Conservation (phyloP, 2,113 vertebrate genomes). For the Serilophus lunatus region DNA sequence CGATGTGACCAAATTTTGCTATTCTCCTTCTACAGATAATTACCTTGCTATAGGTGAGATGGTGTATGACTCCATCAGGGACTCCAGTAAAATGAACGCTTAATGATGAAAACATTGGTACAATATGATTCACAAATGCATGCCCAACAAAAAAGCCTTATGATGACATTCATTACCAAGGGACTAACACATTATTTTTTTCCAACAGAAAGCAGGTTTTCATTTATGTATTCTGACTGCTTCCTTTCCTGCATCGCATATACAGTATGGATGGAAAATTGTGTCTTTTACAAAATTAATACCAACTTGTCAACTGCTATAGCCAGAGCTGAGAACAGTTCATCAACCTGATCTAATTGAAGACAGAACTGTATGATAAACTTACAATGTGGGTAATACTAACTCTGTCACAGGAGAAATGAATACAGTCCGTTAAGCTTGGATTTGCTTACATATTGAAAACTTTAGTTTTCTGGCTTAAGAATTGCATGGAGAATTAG, state of each 20-base stretch:
- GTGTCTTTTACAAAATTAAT: background rate
- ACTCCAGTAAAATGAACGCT: background rate
- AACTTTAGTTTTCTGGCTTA: background rate
- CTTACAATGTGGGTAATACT: background rate
- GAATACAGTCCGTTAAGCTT: background rate
- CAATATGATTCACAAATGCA: background rate
- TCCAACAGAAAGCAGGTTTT: background rate
- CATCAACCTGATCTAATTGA: background rate
- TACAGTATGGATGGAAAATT: background rate
- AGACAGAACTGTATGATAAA: background rate
- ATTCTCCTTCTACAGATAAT: background rate
- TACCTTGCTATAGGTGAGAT: background rate
- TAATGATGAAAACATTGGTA: background rate
- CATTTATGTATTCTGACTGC: background rate
- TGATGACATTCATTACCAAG: background rate
- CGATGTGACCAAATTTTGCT: background rate
- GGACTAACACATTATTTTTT: background rate
- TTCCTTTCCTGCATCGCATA: background rate
- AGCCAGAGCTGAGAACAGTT: background rate
- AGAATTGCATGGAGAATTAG: background rate
- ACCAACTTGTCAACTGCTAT: background rate
- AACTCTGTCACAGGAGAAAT: background rate
- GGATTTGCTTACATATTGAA: background rate
- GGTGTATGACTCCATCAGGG: background rate
- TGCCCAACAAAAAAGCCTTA: background rate